Evolutionary conservation across 2,797 vertebrate species (phyloP).

Genomic region (Acipenser ruthenus): DNA sequence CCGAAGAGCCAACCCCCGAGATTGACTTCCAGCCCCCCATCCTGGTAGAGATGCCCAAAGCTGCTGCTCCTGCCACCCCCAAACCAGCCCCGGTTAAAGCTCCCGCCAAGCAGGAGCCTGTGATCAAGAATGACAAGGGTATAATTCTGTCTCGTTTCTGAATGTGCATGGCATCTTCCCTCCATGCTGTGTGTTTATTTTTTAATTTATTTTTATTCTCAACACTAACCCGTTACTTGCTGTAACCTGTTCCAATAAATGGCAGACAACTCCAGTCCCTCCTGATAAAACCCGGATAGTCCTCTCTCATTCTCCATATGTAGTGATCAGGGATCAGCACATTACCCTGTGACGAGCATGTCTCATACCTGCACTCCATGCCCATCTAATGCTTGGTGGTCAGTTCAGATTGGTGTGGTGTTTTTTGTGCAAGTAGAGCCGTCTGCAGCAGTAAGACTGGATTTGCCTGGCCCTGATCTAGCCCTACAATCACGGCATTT

Average conservation of each 20-base stretch:
- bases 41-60: constrained; percentile 52
- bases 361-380: too few species aligned
- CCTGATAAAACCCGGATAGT: background rate
- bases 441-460: too few species aligned
- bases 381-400: too few species aligned
- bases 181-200: constrained; percentile 12
- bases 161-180: constrained; percentile 58
- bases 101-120: constrained; percentile 64
- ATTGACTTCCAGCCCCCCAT: constrained; percentile 44
- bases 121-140: constrained; percentile 93
- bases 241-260: background rate
- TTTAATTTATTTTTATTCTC: constrained; percentile 15
- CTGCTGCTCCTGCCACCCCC: constrained; percentile 32
- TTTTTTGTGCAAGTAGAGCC: too few species aligned
- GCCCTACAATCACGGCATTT: too few species aligned
- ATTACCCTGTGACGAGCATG: too few species aligned
- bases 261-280: background rate
- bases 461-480: too few species aligned
- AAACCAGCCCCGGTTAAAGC: constrained; percentile 46
- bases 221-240: background rate
- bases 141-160: constrained; percentile 59
- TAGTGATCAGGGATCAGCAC: too few species aligned
- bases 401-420: too few species aligned
- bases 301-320: too few species aligned
- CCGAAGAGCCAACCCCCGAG: constrained; percentile 56